These are phyloP conservation scores for Apocheima hispidaria DNA, from an alignment of 2,888 invertebrate species.

Conservation along the genomic window DNA sequence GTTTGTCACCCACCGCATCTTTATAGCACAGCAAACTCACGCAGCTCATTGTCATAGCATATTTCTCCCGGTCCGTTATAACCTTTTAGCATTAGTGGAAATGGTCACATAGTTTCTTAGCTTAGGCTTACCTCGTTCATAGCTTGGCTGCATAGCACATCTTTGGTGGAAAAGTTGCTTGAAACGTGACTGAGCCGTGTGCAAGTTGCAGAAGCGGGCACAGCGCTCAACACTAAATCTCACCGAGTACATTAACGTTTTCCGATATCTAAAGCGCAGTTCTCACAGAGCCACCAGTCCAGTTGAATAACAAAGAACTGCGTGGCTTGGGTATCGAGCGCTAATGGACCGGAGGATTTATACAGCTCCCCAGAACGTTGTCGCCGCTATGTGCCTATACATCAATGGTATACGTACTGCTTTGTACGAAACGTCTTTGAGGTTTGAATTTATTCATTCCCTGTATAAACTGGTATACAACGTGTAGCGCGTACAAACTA, in stretches of 20 bases:
- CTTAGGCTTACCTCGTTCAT: too few species aligned
- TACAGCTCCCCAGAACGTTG: conserved; percentile 65
- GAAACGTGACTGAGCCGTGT: conserved; percentile 47
- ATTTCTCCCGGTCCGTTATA: too few species aligned
- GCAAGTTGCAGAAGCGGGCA: conserved; percentile 53
- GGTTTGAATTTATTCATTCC: conserved; percentile 27
- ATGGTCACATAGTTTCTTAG: too few species aligned
- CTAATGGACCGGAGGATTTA: conserved; percentile 79
- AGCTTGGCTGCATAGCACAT: too few species aligned
- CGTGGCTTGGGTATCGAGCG: conserved; percentile 76
- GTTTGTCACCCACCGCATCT: too few species aligned
- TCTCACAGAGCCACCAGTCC: conserved; percentile 67
- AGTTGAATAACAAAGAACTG: conserved; percentile 82
- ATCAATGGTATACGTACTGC: conserved; percentile 5
- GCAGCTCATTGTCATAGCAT: too few species aligned
- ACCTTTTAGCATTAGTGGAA: too few species aligned
- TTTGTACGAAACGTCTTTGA: conserved; percentile 28
- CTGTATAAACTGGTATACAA: conserved; percentile 36
- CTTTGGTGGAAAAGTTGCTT: too few species aligned
- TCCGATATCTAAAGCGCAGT: conserved; percentile 81
- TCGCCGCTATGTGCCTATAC: conserved; percentile 51
- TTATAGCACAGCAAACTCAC: too few species aligned
- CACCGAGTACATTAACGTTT: conserved; percentile 80
- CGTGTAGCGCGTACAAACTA: conserved; percentile 20
- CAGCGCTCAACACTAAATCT: conserved; percentile 72